These are phyloP conservation scores for Hydrophis major DNA, from an alignment of 2,797 vertebrate genomes.

Conservation along the genomic window DNA sequence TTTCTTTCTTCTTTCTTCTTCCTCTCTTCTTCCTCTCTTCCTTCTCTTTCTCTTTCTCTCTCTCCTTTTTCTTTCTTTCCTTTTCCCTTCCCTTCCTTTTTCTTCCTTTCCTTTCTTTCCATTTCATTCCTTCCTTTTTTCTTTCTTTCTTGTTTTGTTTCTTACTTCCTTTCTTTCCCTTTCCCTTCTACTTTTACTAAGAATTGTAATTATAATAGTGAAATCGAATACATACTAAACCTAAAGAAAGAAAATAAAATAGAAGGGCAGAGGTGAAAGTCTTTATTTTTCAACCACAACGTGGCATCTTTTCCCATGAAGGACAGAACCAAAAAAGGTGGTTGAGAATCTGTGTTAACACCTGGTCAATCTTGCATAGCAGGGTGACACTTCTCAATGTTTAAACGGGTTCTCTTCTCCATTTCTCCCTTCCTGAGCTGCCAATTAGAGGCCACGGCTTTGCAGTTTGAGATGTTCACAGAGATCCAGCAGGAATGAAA, in stretches of 20 bases:
- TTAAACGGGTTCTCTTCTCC: not conserved
- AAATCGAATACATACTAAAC: not conserved
- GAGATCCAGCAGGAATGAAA: not conserved
- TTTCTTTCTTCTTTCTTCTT: too few species aligned
- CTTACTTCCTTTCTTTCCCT: too few species aligned
- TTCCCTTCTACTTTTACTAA: not conserved
- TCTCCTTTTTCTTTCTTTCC: too few species aligned
- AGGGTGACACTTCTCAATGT: not conserved
- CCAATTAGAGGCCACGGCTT: not conserved
- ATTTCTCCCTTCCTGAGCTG: too few species aligned
- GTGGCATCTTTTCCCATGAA: not conserved
- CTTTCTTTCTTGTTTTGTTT: too few species aligned
- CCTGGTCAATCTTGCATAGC: not conserved
- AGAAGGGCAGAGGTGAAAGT: not conserved
- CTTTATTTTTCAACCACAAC: not conserved
- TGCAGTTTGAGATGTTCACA: not conserved
- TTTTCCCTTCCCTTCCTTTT: rapidly evolving
- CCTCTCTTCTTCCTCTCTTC: too few species aligned
- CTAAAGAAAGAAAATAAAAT: not conserved
- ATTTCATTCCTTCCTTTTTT: too few species aligned
- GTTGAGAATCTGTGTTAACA: not conserved
- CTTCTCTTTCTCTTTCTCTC: rapidly evolving
- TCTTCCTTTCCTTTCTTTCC: too few species aligned
- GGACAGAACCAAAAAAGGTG: not conserved
- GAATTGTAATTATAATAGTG: not conserved